These are phyloP conservation scores for Agrochola lychnidis DNA, from an alignment of 2,888 invertebrate species.

Conservation along the genomic window DNA sequence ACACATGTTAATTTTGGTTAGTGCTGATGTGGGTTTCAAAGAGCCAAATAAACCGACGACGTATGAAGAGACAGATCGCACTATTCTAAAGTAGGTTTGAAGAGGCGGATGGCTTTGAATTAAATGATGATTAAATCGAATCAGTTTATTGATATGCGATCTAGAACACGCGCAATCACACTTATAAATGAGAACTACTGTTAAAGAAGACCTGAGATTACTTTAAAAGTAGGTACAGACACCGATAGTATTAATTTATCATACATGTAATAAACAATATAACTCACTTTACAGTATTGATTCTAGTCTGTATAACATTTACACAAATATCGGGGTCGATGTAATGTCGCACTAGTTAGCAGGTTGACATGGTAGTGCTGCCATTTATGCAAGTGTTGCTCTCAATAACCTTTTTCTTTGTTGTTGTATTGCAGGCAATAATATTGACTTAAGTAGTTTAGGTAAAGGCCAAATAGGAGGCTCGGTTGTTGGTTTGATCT, in stretches of 20 bases:
- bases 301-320: slow-evolving; percentile 52
- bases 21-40: slow-evolving; percentile 43
- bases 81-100: slow-evolving; percentile 16
- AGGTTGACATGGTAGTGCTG: slow-evolving; percentile 51
- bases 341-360: slow-evolving; percentile 52
- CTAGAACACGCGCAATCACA: slow-evolving; percentile 50
- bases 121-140: slow-evolving; percentile 45
- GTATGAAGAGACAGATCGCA: slow-evolving; percentile 22
- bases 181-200: slow-evolving; percentile 50
- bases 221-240: slow-evolving; percentile 29
- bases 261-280: slow-evolving; percentile 41
- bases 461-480: slow-evolving; percentile 31
- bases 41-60: slow-evolving; percentile 32
- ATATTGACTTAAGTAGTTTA: slow-evolving; percentile 23
- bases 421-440: slow-evolving; percentile 37
- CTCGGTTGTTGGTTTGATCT: slow-evolving; percentile 7
- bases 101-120: slow-evolving; percentile 34
- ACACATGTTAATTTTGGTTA: slow-evolving; percentile 60
- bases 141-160: slow-evolving; percentile 44
- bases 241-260: slow-evolving; percentile 25
- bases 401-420: slow-evolving; percentile 56
- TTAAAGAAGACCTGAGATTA: slow-evolving; percentile 36
- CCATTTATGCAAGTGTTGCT: slow-evolving; percentile 60
- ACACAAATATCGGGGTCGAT: slow-evolving; percentile 58
- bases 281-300: slow-evolving; percentile 44